Evolutionary conservation across 2,888 invertebrate species (phyloP).

Genomic region (Macropis europaea): DNA sequence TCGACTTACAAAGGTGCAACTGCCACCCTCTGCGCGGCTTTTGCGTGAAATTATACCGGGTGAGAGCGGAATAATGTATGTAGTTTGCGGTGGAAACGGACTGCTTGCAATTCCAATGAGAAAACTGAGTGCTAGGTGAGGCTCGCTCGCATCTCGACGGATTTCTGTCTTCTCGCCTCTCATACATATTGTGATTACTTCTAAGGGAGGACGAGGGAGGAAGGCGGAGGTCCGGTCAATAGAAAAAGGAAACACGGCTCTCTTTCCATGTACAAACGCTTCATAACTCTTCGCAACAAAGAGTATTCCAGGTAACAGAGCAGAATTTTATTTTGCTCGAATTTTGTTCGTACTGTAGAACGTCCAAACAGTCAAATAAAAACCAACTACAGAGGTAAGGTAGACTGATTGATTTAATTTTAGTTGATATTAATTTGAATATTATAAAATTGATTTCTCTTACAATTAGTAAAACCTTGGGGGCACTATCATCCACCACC

Average conservation of each 20-base stretch:
- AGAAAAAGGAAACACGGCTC: slow-evolving; percentile 32
- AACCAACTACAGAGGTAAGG: no score
- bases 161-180: slow-evolving; percentile 71
- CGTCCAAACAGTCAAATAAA: no score
- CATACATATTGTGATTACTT: slow-evolving; percentile 79
- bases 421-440: no score
- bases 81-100: slow-evolving; percentile 66
- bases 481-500: no score
- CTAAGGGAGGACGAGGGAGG: slow-evolving; percentile 42
- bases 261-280: neutral
- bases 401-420: no score
- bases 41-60: slow-evolving; percentile 65
- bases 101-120: slow-evolving; percentile 77
- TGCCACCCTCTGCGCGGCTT: slow-evolving; percentile 28
- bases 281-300: slow-evolving; percentile 8
- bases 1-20: neutral
- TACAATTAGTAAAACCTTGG: no score
- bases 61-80: slow-evolving; percentile 69
- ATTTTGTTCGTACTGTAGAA: no score
- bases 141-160: slow-evolving; percentile 64
- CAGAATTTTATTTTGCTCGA: no score
- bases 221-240: slow-evolving; percentile 25
- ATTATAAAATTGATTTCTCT: no score
- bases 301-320: no score
- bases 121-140: slow-evolving; percentile 70